These are phyloP conservation scores for Sycophila texana DNA, from an alignment of 2,888 invertebrate genomes.

Conservation along the genomic window DNA sequence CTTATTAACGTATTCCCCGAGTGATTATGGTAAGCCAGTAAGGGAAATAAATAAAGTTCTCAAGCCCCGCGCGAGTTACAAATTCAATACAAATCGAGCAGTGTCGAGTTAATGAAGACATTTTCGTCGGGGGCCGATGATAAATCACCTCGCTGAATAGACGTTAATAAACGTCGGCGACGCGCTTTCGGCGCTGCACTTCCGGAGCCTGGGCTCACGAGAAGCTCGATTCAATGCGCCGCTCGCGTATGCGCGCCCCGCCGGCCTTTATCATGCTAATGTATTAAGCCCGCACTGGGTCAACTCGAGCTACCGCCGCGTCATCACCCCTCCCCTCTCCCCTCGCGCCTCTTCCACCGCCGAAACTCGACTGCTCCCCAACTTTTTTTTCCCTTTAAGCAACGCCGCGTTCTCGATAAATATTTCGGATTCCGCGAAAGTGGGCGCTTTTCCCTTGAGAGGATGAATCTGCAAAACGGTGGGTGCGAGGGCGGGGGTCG, in stretches of 20 bases:
- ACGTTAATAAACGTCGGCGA: slow-evolving; percentile 33
- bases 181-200: slow-evolving; percentile 24
- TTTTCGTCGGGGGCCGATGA: slow-evolving; percentile 13
- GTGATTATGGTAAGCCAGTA: background rate
- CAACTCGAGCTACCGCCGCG: background rate
- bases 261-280: slow-evolving; percentile 48
- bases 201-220: slow-evolving; percentile 1
- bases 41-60: background rate
- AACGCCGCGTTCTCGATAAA: background rate
- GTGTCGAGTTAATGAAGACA: slow-evolving; percentile 30
- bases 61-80: background rate
- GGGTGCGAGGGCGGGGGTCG: slow-evolving; percentile 9
- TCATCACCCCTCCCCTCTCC: background rate
- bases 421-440: background rate
- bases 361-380: background rate
- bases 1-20: too few species aligned
- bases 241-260: slow-evolving; percentile 1
- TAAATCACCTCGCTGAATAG: slow-evolving; percentile 41
- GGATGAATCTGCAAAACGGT: slow-evolving; percentile 48
- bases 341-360: too few species aligned
- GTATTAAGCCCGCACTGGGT: slow-evolving; percentile 12
- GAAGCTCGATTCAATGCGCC: slow-evolving; percentile 14
- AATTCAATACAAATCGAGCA: slow-evolving; percentile 7
- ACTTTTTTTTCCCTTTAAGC: background rate
- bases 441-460: background rate